These are phyloP conservation scores for Spongilla lacustris DNA, from an alignment of 37 sponge, comb jelly and placozoan species.

Conservation along the genomic window DNA sequence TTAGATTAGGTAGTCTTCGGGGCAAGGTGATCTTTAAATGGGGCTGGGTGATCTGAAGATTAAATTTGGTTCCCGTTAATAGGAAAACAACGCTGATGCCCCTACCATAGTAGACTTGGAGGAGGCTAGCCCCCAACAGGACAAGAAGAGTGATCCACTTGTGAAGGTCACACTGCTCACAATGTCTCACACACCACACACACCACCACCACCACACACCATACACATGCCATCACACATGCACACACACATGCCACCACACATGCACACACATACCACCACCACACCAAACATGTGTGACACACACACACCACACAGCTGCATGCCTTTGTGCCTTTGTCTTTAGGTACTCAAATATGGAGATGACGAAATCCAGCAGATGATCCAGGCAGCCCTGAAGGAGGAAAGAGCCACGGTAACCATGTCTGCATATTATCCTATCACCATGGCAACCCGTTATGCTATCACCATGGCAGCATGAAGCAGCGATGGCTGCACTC, in stretches of 20 bases:
- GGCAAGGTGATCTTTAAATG: no score
- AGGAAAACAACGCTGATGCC: no score
- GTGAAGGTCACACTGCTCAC: background rate
- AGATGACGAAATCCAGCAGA: constrained; percentile 15
- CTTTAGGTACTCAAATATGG: constrained; percentile 11
- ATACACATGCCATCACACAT: no score
- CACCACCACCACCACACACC: no score
- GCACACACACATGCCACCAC: no score
- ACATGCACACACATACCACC: no score
- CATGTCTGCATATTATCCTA: background rate
- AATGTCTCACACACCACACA: no score
- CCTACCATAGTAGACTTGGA: background rate
- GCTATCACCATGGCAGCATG: constrained; percentile 8
- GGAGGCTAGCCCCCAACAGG: background rate
- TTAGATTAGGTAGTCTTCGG: no score
- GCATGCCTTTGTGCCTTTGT: background rate
- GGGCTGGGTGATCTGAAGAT: constrained; percentile 28
- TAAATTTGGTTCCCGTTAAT: background rate
- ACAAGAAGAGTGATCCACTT: background rate
- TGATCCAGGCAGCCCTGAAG: constrained; percentile 10
- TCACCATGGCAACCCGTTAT: background rate
- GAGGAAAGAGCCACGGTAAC: constrained; percentile 1
- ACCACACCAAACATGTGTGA: no score
- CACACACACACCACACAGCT: no score
- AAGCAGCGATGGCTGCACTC: background rate